phyloP scores from a whole-genome alignment of 2,113 vertebrate species.

The Microtus pennsylvanicus region DNA sequence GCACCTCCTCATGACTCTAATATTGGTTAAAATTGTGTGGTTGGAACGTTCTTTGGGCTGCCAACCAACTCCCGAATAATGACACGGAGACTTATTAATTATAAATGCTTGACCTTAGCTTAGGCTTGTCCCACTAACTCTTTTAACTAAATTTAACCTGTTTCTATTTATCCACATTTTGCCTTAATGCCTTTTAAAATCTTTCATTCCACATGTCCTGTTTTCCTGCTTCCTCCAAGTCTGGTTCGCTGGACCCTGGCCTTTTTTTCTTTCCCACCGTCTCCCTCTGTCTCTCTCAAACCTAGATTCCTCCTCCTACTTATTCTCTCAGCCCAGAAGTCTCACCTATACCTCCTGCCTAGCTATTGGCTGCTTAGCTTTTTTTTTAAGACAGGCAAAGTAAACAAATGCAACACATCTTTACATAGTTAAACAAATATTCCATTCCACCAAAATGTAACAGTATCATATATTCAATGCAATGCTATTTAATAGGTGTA shows the following conservation, averaged over 20 bases:
- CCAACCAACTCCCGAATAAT: not conserved
- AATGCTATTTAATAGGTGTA: not conserved
- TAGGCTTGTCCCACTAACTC: not conserved
- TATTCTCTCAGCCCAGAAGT: not conserved
- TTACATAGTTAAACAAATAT: not conserved
- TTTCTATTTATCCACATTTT: not conserved
- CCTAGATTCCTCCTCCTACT: not conserved
- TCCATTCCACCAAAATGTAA: not conserved
- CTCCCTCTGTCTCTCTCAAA: not conserved
- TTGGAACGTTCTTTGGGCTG: not conserved
- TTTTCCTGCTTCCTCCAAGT: not conserved
- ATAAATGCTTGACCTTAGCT: not conserved
- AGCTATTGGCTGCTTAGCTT: not conserved
- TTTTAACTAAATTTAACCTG: not conserved
- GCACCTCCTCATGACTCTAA: not conserved
- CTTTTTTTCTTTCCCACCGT: not conserved
- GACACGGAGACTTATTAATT: not conserved
- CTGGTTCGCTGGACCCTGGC: not conserved
- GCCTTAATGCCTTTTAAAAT: not conserved
- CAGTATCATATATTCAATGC: not conserved
- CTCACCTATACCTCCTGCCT: not conserved
- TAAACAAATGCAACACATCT: not conserved
- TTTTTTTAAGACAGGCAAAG: not conserved
- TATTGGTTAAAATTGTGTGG: not conserved
- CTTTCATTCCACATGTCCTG: not conserved